Conservation (phyloP, 2,888 invertebrate genomes). For the Drosophila mimica region DNA sequence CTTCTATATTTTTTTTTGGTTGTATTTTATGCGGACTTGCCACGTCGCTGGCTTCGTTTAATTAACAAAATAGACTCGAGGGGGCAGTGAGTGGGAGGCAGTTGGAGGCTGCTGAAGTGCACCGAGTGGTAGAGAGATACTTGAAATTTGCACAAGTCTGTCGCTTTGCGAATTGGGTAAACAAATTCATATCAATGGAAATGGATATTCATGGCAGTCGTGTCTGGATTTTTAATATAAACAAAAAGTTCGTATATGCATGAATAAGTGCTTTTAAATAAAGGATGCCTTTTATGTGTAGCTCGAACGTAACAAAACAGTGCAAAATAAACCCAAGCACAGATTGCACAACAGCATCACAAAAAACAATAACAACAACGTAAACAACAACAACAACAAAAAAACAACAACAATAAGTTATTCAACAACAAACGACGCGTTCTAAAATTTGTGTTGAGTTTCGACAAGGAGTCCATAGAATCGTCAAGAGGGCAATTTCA, state of each 20-base stretch:
- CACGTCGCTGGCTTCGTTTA: slow-evolving; percentile 58
- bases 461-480: slow-evolving; percentile 63
- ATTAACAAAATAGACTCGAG: slow-evolving; percentile 53
- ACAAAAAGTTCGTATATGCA: slow-evolving; percentile 66
- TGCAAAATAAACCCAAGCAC: slow-evolving; percentile 66
- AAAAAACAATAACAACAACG: slow-evolving; percentile 26
- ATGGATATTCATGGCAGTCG: slow-evolving; percentile 20
- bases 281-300: slow-evolving; percentile 70
- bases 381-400: slow-evolving; percentile 28
- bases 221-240: slow-evolving; percentile 53
- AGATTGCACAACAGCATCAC: slow-evolving; percentile 63
- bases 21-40: slow-evolving; percentile 7
- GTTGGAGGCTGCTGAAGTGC: slow-evolving; percentile 11
- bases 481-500: slow-evolving; percentile 54
- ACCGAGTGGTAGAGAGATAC: slow-evolving; percentile 12
- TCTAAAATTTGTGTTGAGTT: slow-evolving; percentile 61
- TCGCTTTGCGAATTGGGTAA: slow-evolving; percentile 18
- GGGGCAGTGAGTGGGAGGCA: not conserved
- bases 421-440: slow-evolving; percentile 61
- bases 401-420: slow-evolving; percentile 57
- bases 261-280: slow-evolving; percentile 72
- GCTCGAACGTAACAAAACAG: slow-evolving; percentile 56
- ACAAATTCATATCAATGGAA: slow-evolving; percentile 46
- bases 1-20: not conserved
- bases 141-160: slow-evolving; percentile 17